These are phyloP conservation scores for Cephalophus harveyi DNA, from an alignment of 2,113 vertebrate genomes.

Conservation along the genomic window DNA sequence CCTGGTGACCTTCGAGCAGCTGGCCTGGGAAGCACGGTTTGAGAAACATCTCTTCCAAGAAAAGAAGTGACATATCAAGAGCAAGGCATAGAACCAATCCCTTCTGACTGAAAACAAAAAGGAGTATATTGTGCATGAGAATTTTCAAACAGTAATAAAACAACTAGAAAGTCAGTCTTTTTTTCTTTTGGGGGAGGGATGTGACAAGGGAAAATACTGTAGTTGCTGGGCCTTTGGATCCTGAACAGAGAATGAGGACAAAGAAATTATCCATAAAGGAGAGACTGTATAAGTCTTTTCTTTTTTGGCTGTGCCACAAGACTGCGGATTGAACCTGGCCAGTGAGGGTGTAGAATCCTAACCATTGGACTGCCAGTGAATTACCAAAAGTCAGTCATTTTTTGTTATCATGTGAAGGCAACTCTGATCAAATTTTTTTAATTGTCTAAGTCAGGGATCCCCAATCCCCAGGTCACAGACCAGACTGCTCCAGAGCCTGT, in stretches of 20 bases:
- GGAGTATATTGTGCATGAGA: not conserved
- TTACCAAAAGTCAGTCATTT: not conserved
- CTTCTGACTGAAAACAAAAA: not conserved
- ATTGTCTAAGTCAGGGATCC: not conserved
- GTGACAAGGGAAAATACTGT: not conserved
- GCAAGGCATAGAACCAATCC: not conserved
- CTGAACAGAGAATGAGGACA: not conserved
- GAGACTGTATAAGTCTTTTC: not conserved
- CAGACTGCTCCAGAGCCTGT: not conserved
- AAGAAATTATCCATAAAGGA: not conserved
- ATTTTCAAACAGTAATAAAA: not conserved
- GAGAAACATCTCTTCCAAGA: not conserved
- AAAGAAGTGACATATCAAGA: not conserved
- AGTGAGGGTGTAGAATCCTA: not conserved
- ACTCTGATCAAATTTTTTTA: not conserved
- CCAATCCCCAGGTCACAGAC: not conserved
- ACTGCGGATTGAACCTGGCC: not conserved
- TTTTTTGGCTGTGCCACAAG: not conserved
- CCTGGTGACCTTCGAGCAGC: not conserved
- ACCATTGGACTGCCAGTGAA: not conserved
- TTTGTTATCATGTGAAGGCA: not conserved
- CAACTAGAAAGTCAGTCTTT: not conserved
- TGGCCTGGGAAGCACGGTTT: not conserved
- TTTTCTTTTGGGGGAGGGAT: not conserved
- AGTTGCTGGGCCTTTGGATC: not conserved